phyloP scores from a whole-genome alignment of 2,113 vertebrate species.

The Campylomormyrus numenius region DNA sequence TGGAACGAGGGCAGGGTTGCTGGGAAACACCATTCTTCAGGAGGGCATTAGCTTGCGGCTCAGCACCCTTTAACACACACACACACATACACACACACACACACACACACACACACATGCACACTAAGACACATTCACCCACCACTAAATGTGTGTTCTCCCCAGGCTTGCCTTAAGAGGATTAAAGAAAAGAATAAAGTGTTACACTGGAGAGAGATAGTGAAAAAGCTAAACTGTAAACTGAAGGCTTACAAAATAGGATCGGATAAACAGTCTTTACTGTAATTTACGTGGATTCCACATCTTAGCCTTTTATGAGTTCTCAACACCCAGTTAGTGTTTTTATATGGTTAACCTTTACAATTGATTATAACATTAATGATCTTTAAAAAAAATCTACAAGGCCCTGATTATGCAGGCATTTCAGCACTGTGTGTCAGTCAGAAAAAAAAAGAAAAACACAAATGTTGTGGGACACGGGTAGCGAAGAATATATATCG shows the following conservation, averaged over 20 bases:
- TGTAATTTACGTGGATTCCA: background rate
- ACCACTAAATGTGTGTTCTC: background rate
- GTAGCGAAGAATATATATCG: background rate
- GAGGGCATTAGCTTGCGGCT: background rate
- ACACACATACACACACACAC: background rate
- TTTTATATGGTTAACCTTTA: background rate
- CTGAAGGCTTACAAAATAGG: background rate
- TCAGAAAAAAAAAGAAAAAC: background rate
- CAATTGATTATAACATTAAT: background rate
- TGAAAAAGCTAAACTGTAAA: background rate
- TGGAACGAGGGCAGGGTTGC: background rate
- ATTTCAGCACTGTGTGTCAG: background rate
- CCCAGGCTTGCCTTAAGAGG: background rate
- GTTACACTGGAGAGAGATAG: background rate
- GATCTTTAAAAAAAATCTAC: background rate
- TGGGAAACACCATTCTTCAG: conserved; percentile 5
- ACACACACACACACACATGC: background rate
- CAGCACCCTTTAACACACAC: background rate
- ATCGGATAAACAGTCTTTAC: background rate
- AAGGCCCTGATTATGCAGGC: background rate
- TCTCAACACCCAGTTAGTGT: background rate
- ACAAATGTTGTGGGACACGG: background rate
- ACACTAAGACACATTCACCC: background rate
- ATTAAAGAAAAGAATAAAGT: background rate
- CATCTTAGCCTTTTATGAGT: background rate